Percentiles rank a stretch among this genome's conserved stretches.
Evolutionary conservation across 2,797 vertebrate genomes (phyloP).

Genomic region (Psittacula derbiana): DNA sequence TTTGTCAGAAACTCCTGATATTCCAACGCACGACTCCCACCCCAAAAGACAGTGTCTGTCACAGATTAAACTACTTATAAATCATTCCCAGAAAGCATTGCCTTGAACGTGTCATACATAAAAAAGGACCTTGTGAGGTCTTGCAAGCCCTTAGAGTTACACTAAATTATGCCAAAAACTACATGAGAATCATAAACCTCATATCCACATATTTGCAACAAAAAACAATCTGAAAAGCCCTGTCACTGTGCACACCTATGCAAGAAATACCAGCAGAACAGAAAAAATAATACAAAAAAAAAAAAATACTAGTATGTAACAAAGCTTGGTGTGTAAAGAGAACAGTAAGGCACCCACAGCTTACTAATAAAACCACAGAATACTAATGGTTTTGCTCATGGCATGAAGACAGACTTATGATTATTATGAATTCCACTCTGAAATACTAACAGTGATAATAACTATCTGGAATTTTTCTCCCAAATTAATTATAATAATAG

Average conservation of each 20-base stretch:
- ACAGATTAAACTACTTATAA: background rate
- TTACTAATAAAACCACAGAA: background rate
- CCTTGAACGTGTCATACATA: background rate
- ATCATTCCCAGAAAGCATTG: background rate
- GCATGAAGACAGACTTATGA: background rate
- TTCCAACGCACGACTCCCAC: background rate
- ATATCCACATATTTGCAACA: background rate
- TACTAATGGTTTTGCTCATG: background rate
- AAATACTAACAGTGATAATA: background rate
- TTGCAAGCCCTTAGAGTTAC: background rate
- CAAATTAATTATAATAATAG: background rate
- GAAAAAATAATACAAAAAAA: background rate
- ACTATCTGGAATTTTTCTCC: background rate
- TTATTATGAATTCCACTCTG: background rate
- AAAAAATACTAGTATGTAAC: background rate
- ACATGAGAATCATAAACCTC: background rate
- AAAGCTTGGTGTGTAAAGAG: background rate
- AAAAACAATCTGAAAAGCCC: background rate
- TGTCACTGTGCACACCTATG: rapidly evolving
- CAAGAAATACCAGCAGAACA: background rate
- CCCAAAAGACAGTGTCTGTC: background rate
- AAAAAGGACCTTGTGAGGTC: background rate
- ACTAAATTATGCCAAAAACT: background rate
- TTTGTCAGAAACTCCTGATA: background rate
- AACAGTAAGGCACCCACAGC: background rate